Base-by-base conservation (phyloP, 2,888 invertebrate genomes). In the Macaria liturata region DNA sequence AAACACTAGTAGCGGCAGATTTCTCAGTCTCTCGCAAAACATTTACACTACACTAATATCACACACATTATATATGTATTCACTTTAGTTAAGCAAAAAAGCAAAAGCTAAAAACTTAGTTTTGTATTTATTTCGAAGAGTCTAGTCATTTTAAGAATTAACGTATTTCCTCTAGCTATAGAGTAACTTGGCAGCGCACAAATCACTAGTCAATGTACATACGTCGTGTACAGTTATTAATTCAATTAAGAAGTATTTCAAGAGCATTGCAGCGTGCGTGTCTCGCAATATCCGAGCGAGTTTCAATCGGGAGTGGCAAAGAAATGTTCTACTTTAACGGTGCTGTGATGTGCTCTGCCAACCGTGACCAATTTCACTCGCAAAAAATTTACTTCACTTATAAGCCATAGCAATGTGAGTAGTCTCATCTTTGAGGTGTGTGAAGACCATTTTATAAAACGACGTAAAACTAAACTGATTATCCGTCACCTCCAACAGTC, bases 221-320 rank as follows among this genome's bases (percentile, higher is more conserved):
- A 8, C 1, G 9, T 1, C 6, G 42, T 42, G 8, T 42, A 32
- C 53, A 46, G 39, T 51, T 51, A 59, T 44, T 54, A 59, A 54
- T 59, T 59, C 50, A 59, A 59, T 59, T 59, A 59, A 49, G 32
- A 47, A 49, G 32, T 49, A 37, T 53, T 54, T 40, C 59, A 47
- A 37, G 50, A 54, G 9, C 43, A 49, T 46, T 46, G 46, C 46
- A 42, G 32, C 48, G 34, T 53, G 42, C 49, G 43, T 43, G 51
- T 43, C n/a, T 50, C 34, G 49, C 32, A 44, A 44, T 44, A 43
- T 9, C 46, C 40, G 57, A 34, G 32, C 49, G 32, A 46, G 48
- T 52, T 57, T 49, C 32, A 53, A 49, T 49, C 32, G 48, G 57
- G 49, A 37, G 34, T 37, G 34, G 4, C 7, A 37, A 37, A 37